phyloP scores from a whole-genome alignment of 2,797 vertebrate genomes.

The Potorous gilbertii region DNA sequence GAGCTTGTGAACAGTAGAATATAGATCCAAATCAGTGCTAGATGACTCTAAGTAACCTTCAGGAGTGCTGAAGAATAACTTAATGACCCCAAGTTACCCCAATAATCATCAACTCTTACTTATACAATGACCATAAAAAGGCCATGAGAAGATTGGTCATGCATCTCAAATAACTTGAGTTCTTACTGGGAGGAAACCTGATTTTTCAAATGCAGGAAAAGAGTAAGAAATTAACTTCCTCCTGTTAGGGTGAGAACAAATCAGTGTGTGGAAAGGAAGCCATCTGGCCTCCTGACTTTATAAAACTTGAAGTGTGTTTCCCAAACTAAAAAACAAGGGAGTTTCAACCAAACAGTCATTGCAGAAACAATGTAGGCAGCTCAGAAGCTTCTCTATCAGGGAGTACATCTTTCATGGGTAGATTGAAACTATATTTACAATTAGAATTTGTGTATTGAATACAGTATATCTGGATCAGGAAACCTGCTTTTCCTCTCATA shows the following conservation, averaged over 20 bases:
- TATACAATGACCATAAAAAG: neutral
- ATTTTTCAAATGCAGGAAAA: constrained; percentile 69
- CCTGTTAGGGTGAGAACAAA: constrained; percentile 37
- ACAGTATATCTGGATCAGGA: neutral
- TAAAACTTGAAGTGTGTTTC: constrained; percentile 60
- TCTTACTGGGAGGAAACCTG: constrained; percentile 60
- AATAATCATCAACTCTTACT: neutral
- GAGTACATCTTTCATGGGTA: neutral
- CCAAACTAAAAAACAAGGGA: constrained; percentile 7
- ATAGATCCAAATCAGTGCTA: neutral
- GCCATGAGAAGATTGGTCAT: constrained; percentile 58
- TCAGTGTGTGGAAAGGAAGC: constrained; percentile 65
- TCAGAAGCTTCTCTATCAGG: neutral
- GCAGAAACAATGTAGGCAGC: neutral
- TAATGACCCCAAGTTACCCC: neutral
- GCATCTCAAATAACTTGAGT: constrained; percentile 57
- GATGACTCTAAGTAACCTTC: neutral
- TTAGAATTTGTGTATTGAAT: neutral
- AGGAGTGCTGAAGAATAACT: neutral
- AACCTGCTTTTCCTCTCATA: neutral
- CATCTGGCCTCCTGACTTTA: constrained; percentile 36
- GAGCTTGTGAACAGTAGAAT: neutral
- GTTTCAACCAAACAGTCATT: neutral
- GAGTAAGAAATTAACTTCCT: constrained; percentile 66
- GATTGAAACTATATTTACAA: neutral